Evolutionary conservation across 2,797 vertebrate species (phyloP), one percentile per base, ranked within the genome.

Genomic region (Typhlichthys eigenmanni): DNA sequence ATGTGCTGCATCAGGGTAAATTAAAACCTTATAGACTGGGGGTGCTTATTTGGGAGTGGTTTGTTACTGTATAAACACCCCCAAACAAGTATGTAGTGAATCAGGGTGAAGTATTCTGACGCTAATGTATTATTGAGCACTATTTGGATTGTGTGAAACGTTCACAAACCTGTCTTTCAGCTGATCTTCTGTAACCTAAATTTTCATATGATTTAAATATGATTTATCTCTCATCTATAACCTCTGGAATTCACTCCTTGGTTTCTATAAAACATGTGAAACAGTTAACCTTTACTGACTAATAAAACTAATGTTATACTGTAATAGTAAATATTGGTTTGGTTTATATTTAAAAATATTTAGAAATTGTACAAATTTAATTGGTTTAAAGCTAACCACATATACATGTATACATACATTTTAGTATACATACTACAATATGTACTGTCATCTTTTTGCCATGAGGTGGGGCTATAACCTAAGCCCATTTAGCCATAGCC

Each of bases 261-360:
- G 48, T 55, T 66, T 66, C 60, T 69, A 68, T 69, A 46, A 69
- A 77, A 76, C 68, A 71, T 65, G 78, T 62, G 75, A 62, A 75
- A 78, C 69, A 66, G 54, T 76, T 86, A 74, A 77, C 63, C 61
- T 83, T 68, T 85, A 81, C 71, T 63, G 74, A 61, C 71, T 72
- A 89, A 90, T 91, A 90, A 90, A 91, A 78, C 34, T 67, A 49
- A 78, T 70, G 65, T 65, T 64, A 74, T 72, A 66, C 69, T 55
- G 60, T 55, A 71, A 72, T 5, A 17, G 16, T 8, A 8, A 9
- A 38, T 38, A 38, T 38, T 43, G 7, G 0, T 43, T 43, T 43
- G 38, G 7, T 43, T 9, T 43, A 43, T 10, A 43, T 43, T 43
- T 43, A 48, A 6, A 2, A 13, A 43, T 10, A 43, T 43, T 43